phyloP scores from a whole-genome alignment of 2,888 invertebrate genomes.

The Eupithecia centaureata region DNA sequence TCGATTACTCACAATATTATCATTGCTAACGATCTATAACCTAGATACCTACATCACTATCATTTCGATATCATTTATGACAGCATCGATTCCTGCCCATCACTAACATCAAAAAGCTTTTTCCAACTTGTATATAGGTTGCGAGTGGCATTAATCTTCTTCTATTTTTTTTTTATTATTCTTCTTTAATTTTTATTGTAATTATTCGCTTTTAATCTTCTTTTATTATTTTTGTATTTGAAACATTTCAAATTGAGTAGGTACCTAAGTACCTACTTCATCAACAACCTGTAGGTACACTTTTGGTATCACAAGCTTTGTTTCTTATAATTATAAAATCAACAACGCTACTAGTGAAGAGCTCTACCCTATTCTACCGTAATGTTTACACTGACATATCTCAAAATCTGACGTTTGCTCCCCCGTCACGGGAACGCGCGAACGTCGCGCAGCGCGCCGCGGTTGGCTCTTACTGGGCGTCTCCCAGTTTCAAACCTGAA shows the following conservation, averaged over 20 bases:
- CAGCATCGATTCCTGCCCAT: background rate
- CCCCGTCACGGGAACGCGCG: slow-evolving; percentile 44
- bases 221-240: no score
- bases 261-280: no score
- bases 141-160: background rate
- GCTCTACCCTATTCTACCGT: background rate
- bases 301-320: background rate
- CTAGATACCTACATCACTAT: background rate
- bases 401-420: slow-evolving; percentile 32
- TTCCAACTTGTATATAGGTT: background rate
- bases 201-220: no score
- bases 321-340: background rate
- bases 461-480: slow-evolving; percentile 65
- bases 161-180: no score
- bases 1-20: background rate
- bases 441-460: slow-evolving; percentile 55
- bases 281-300: background rate
- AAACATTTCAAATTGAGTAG: no score
- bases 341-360: background rate
- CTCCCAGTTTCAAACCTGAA: slow-evolving; percentile 44
- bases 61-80: background rate
- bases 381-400: slow-evolving; percentile 26
- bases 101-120: background rate
- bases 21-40: background rate
- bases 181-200: no score